Evolutionary conservation across 2,797 vertebrate species (phyloP).

Genomic region (Galagoides demidoff): DNA sequence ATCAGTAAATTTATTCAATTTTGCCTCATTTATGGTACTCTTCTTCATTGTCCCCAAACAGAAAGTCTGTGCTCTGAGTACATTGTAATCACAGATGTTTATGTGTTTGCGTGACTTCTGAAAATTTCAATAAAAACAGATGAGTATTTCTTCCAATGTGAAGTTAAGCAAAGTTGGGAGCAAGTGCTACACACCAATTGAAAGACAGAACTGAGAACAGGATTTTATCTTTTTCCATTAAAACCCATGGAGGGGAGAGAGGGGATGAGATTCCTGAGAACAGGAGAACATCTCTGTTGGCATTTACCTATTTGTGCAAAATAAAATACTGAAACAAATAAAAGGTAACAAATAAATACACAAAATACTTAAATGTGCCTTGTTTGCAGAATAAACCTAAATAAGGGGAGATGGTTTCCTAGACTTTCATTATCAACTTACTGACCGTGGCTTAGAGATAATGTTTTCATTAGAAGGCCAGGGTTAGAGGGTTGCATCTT

Average conservation of each 20-base stretch:
- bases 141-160: not conserved
- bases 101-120: not conserved
- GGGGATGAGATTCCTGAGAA: not conserved
- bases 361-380: not conserved
- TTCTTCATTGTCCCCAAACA: conserved; percentile 28
- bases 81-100: not conserved
- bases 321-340: not conserved
- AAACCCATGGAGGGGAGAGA: not conserved
- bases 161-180: not conserved
- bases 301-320: not conserved
- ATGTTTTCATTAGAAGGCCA: not conserved
- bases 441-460: not conserved
- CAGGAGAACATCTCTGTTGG: not conserved
- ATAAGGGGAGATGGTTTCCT: not conserved
- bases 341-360: too few relatives aligned
- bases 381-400: not conserved
- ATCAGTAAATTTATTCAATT: not conserved
- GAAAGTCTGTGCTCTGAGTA: not conserved
- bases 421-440: not conserved
- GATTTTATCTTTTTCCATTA: not conserved
- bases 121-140: not conserved
- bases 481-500: not conserved
- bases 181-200: not conserved
- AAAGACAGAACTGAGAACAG: not conserved
- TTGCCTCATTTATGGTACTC: not conserved